A percentile compares a stretch with the other conserved stretches of the same genome.
Conservation (phyloP, 2,888 invertebrate species). For the Alsophila aescularia region DNA sequence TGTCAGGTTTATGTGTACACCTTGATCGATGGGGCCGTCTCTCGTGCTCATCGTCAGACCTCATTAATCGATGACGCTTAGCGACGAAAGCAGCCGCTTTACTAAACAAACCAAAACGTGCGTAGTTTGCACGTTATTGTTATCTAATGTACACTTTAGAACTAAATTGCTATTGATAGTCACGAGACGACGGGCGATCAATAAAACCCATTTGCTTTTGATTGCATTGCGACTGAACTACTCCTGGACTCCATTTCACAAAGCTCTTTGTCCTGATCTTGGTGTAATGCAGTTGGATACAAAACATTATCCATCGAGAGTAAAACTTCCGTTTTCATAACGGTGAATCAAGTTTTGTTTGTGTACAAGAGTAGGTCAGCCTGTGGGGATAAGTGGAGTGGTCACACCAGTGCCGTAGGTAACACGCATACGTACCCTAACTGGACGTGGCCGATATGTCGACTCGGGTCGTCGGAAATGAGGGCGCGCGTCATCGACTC, state of each 20-base stretch:
- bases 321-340: background rate
- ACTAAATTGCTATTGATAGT: conserved; percentile 32
- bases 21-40: conserved; percentile 66
- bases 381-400: conserved; percentile 40
- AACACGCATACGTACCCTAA: conserved; percentile 93
- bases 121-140: conserved; percentile 15
- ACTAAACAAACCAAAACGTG: conserved; percentile 4
- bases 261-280: background rate
- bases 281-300: background rate
- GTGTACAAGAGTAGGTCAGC: conserved; percentile 26
- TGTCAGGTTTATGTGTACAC: conserved; percentile 66
- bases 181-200: conserved; percentile 47
- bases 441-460: conserved; percentile 96
- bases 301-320: background rate
- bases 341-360: conserved; percentile 6
- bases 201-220: conserved; percentile 31
- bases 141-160: conserved; percentile 6
- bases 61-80: conserved; percentile 37
- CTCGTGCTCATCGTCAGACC: conserved; percentile 40
- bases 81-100: conserved; percentile 27
- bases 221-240: conserved; percentile 41
- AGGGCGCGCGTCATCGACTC: conserved; percentile 98
- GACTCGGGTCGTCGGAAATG: conserved; percentile 96
- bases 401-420: conserved; percentile 53
- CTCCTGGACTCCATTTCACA: conserved; percentile 24